Base-by-base conservation (phyloP, 1,140 invertebrate genomes). In the Vanessa tameamea region DNA sequence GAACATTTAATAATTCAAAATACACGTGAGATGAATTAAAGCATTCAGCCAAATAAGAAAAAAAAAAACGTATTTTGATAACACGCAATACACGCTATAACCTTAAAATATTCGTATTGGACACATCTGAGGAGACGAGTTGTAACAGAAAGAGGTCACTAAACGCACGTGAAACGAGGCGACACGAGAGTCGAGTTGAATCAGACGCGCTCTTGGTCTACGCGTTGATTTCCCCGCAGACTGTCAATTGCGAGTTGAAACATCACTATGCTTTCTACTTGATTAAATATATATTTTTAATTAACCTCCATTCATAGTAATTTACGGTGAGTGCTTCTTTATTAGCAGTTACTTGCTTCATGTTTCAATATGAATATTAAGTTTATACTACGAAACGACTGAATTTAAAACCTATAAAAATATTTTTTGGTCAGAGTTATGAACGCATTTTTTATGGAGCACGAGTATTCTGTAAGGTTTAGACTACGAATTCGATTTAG, bases 251-350 rank as follows among this genome's bases (percentile, higher is more conserved):
- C 78, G 77, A 78, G 75, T 76, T 74, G 73, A 76, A 81, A 79
- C 76, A 79, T 77, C 76, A 82, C 74, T 72, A 69, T 84, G 82
- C 83, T 86, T 81, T 87, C 78, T 72, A 80, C 72, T 80, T 86
- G 79, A 86, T 86, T 87, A 86, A 86, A 87, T 74, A 84, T 87
- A 82, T 78, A 86, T 79, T 82, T 79, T 78, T 82, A 81, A 84
- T 82, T 69, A 69, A 69, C 68, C 68, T 61, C 57, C 47, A 63
- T 69, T 69, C 57, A 69, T 69, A 61, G 57, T 68, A 55, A 67
- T 53, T 55, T 55, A 57, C 43, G 37, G 8, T 55, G 66, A 68
- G 66, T 68, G 53, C 9, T 57, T 68, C 26, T 68, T 68, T 68
- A 68, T 68, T 57, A 57, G 57, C 50, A 68, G 37, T 50, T 67